Percentiles rank a stretch among this genome's conserved stretches.
These are phyloP conservation scores for Amphiprion percula DNA, from an alignment of 2,113 vertebrate genomes.

Conservation along the genomic window DNA sequence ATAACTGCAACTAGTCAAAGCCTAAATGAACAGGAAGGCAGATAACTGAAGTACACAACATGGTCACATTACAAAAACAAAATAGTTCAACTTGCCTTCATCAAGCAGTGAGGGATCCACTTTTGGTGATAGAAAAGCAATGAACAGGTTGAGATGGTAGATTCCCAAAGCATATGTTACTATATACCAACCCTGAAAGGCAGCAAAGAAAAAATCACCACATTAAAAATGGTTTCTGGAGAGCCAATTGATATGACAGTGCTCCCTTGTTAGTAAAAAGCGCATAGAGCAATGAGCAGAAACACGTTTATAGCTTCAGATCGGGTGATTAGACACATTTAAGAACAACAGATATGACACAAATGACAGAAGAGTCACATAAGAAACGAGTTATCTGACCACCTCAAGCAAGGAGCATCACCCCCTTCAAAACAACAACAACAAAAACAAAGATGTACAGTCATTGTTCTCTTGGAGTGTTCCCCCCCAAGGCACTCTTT, in stretches of 20 bases:
- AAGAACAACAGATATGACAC: too few relatives aligned
- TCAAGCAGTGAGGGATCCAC: constrained; percentile 88
- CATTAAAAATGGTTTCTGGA: constrained; percentile 5
- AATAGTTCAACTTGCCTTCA: constrained; percentile 76
- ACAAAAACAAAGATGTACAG: neutral
- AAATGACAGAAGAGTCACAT: neutral
- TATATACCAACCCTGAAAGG: constrained; percentile 88
- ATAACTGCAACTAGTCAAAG: neutral
- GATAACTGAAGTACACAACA: neutral
- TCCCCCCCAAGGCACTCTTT: constrained; percentile 4
- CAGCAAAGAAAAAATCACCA: constrained; percentile 45
- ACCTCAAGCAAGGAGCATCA: neutral
- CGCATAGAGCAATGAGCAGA: too few relatives aligned
- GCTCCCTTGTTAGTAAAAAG: neutral
- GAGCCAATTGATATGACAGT: neutral
- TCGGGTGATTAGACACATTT: too few relatives aligned
- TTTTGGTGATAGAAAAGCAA: constrained; percentile 89
- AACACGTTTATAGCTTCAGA: too few relatives aligned
- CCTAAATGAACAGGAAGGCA: neutral
- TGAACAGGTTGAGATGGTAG: constrained; percentile 89
- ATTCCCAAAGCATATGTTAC: constrained; percentile 89
- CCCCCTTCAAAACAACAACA: neutral
- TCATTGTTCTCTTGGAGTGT: neutral
- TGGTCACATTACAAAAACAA: neutral
- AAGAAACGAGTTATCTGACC: neutral